These are phyloP conservation scores for Ptychochromis oligacanthus DNA, from an alignment of 2,113 vertebrate species.

Conservation along the genomic window DNA sequence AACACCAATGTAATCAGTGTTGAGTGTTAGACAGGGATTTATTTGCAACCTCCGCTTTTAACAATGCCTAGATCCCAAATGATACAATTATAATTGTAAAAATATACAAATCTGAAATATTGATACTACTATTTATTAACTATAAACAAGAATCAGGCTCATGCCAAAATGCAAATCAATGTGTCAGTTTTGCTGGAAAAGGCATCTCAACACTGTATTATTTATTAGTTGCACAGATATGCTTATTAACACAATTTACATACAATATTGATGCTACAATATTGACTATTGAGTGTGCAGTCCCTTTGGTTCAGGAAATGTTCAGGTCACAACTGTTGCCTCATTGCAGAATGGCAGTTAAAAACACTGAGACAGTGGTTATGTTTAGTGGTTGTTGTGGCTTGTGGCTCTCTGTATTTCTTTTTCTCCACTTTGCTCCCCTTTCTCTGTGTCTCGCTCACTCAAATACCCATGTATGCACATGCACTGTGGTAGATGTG, in stretches of 20 bases:
- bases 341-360: neutral
- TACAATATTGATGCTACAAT: conserved; percentile 20
- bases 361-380: conserved; percentile 15
- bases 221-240: neutral
- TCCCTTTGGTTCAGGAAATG: conserved; percentile 8
- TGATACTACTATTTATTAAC: neutral
- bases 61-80: neutral
- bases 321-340: conserved; percentile 19
- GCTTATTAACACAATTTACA: conserved; percentile 26
- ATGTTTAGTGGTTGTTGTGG: conserved; percentile 35
- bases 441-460: neutral
- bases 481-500: conserved; percentile 44
- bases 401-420: conserved; percentile 34
- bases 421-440: neutral
- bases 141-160: neutral
- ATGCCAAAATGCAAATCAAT: neutral
- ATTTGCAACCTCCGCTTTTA: neutral
- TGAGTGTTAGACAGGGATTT: neutral
- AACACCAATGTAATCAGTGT: neutral
- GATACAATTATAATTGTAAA: neutral
- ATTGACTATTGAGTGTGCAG: neutral
- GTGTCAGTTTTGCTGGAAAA: neutral
- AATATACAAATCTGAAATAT: neutral
- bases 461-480: conserved; percentile 40
- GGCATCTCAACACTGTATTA: neutral